A percentile compares a stretch with the other conserved stretches of the same genome.
These are phyloP conservation scores for Acanthococcus lagerstroemiae DNA, from an alignment of 2,888 invertebrate genomes.

Conservation along the genomic window DNA sequence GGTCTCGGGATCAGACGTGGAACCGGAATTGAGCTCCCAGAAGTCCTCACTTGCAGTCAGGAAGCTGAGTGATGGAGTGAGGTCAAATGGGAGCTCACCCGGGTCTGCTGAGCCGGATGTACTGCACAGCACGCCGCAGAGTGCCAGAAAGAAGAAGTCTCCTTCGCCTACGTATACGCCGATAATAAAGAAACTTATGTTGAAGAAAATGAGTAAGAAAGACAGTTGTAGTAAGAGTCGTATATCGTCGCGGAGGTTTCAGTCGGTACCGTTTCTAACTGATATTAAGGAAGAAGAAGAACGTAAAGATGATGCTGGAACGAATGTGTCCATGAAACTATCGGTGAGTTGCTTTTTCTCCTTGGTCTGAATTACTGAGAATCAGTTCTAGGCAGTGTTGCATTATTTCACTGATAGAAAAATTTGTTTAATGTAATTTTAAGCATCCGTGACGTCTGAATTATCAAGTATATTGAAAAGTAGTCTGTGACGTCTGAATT, in stretches of 20 bases:
- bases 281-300: conserved; percentile 17
- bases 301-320: too few relatives aligned
- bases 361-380: too few relatives aligned
- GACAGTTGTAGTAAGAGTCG: not conserved
- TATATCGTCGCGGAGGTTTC: conserved; percentile 10
- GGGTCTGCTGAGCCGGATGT: not conserved
- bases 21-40: not conserved
- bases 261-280: not conserved
- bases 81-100: not conserved
- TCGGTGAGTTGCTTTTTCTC: too few relatives aligned
- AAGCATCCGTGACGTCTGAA: too few relatives aligned
- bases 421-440: too few relatives aligned
- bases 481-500: too few relatives aligned
- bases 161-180: conserved; percentile 15
- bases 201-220: not conserved
- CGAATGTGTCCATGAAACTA: too few relatives aligned
- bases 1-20: not conserved
- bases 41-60: not conserved
- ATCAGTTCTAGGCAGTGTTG: too few relatives aligned
- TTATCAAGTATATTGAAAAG: too few relatives aligned
- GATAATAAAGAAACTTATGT: conserved; percentile 1
- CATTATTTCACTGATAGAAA: too few relatives aligned
- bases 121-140: not conserved
- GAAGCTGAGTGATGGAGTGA: not conserved
- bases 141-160: not conserved